phyloP scores from a whole-genome alignment of 2,888 invertebrate genomes.

The Phrixothrix hirtus region DNA sequence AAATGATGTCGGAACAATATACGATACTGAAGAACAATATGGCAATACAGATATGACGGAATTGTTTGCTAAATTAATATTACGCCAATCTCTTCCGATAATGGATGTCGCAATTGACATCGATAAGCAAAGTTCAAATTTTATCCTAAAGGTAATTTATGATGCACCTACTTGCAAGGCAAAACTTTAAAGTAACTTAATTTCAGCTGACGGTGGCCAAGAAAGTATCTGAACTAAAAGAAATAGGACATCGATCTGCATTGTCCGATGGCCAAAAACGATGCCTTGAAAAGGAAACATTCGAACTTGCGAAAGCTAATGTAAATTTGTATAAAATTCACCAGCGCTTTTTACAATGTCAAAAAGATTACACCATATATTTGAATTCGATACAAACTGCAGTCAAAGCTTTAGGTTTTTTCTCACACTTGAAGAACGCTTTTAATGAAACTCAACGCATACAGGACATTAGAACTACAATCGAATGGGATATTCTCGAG shows the following conservation, averaged over 20 bases:
- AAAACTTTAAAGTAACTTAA: too few relatives aligned
- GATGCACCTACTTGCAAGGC: too few relatives aligned
- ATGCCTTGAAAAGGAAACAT: conserved; percentile 34
- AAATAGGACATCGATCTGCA: conserved; percentile 35
- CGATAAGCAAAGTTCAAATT: conserved; percentile 33
- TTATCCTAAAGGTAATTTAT: conserved; percentile 34
- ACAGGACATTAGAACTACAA: conserved; percentile 28
- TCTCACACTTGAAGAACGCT: conserved; percentile 7
- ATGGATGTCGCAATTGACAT: conserved; percentile 40
- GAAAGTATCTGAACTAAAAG: conserved; percentile 25
- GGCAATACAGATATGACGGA: conserved; percentile 32
- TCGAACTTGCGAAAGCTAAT: conserved; percentile 19
- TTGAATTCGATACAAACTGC: conserved; percentile 36
- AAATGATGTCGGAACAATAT: conserved; percentile 28
- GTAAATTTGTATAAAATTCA: conserved; percentile 36
- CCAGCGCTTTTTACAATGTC: conserved; percentile 33
- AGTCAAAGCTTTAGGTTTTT: conserved; percentile 33
- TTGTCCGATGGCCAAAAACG: conserved; percentile 34
- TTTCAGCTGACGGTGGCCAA: conserved; percentile 39
- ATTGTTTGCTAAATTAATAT: conserved; percentile 37
- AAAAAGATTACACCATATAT: conserved; percentile 34
- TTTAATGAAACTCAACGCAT: conserved; percentile 22
- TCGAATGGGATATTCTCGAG: conserved; percentile 39
- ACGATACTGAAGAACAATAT: background rate
- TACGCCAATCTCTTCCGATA: conserved; percentile 38